Percentiles rank a stretch among this genome's conserved stretches.
These are phyloP conservation scores for Phaenicophaeus curvirostris DNA, from an alignment of 2,797 vertebrate genomes.

Conservation along the genomic window DNA sequence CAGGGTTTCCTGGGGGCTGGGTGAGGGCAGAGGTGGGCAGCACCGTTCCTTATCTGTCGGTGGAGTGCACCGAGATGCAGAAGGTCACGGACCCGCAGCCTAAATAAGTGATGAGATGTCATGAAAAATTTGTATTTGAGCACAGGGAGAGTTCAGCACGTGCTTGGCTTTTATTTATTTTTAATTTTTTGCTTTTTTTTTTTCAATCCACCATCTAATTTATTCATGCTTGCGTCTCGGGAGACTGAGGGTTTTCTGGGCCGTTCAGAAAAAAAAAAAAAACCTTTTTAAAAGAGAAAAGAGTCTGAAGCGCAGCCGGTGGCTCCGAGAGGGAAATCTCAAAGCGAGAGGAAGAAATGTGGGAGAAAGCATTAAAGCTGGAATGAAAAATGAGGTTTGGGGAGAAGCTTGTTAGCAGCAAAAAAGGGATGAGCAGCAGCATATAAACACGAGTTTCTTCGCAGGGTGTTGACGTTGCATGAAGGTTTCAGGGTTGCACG, in stretches of 20 bases:
- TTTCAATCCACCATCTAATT: background rate
- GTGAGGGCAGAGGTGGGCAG: background rate
- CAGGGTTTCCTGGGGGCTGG: background rate
- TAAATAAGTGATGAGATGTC: slow-evolving; percentile 58
- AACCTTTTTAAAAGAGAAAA: background rate
- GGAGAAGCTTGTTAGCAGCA: background rate
- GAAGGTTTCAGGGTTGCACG: background rate
- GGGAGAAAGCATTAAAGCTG: background rate
- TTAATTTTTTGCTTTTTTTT: slow-evolving; percentile 14
- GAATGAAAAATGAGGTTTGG: slow-evolving; percentile 26
- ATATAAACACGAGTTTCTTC: background rate
- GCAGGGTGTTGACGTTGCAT: background rate
- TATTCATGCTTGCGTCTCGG: background rate
- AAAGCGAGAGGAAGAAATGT: background rate
- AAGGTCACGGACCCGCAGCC: background rate
- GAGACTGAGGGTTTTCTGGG: background rate
- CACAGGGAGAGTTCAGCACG: background rate
- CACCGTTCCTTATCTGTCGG: fast-evolving
- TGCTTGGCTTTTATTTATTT: slow-evolving; percentile 60
- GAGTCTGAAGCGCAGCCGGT: background rate
- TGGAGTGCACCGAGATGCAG: background rate
- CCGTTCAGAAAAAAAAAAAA: background rate
- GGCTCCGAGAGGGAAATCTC: background rate
- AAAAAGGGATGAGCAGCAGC: background rate
- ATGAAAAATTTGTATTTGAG: slow-evolving; percentile 41